These are phyloP conservation scores for Adelges cooleyi DNA, from an alignment of 1,140 invertebrate genomes.

Conservation along the genomic window DNA sequence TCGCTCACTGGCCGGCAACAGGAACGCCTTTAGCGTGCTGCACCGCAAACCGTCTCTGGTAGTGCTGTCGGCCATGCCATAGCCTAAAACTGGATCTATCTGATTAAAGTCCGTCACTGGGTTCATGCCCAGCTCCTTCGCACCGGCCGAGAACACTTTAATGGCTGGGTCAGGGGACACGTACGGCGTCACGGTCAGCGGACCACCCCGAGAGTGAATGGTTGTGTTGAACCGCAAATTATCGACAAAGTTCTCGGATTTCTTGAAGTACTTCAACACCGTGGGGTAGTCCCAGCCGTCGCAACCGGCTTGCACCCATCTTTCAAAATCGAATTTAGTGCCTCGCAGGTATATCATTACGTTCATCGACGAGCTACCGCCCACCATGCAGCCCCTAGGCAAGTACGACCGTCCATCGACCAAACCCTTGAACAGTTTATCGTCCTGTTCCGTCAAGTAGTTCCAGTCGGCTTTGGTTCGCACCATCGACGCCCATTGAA, in stretches of 20 bases:
- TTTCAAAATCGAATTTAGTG: constrained; percentile 58
- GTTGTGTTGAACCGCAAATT: constrained; percentile 57
- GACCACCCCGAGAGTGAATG: constrained; percentile 51
- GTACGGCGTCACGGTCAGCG: constrained; percentile 15
- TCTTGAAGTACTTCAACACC: constrained; percentile 76
- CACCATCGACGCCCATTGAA: not conserved
- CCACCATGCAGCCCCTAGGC: constrained; percentile 32
- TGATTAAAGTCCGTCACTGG: constrained; percentile 46
- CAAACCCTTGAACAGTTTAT: constrained; percentile 27
- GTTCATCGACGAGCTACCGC: constrained; percentile 42
- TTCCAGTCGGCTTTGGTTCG: constrained; percentile 20
- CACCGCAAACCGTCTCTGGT: constrained; percentile 49
- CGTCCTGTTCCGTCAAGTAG: constrained; percentile 3
- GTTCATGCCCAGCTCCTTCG: not conserved
- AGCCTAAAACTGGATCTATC: constrained; percentile 47
- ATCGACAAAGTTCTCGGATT: constrained; percentile 76
- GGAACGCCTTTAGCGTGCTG: constrained; percentile 49
- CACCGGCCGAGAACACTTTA: not conserved
- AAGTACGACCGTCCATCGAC: constrained; percentile 22
- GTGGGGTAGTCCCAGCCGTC: constrained; percentile 71
- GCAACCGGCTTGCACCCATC: constrained; percentile 54
- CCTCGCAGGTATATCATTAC: constrained; percentile 79
- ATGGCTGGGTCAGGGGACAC: constrained; percentile 12
- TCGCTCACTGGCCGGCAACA: constrained; percentile 44
- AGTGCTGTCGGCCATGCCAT: constrained; percentile 45